Conservation (phyloP, 2,113 vertebrate species). For the Balaenoptera acutorostrata region DNA sequence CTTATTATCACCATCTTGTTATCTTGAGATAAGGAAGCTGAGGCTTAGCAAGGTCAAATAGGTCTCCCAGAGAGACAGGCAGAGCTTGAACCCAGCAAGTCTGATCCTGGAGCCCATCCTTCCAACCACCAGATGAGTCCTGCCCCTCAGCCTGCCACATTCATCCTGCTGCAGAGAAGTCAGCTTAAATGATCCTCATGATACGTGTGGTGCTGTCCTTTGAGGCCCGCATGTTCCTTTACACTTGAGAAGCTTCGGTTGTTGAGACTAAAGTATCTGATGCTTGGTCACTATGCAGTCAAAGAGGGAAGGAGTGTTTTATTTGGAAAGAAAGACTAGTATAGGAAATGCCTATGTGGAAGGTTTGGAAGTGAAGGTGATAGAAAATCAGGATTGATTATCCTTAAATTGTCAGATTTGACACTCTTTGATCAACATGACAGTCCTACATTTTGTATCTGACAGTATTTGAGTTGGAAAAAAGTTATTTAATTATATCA, state of each 20-base stretch:
- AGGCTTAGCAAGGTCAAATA: background rate
- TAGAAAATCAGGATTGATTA: background rate
- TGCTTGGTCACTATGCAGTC: background rate
- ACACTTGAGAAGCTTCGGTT: background rate
- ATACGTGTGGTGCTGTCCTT: fast-evolving
- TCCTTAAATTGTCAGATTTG: background rate
- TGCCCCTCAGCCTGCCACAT: fast-evolving
- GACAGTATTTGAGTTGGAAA: background rate
- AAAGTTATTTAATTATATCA: background rate
- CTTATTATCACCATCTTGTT: background rate
- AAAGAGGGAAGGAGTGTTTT: background rate
- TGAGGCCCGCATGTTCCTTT: background rate
- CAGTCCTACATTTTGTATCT: background rate
- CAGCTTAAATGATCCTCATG: fast-evolving
- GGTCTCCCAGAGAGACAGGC: background rate
- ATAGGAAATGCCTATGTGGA: background rate
- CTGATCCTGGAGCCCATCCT: background rate
- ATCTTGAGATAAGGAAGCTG: background rate
- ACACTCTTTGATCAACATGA: background rate
- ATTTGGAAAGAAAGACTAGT: background rate
- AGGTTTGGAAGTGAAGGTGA: background rate
- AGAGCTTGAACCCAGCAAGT: background rate
- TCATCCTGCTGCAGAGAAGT: background rate
- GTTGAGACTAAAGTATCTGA: background rate
- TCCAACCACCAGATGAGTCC: fast-evolving